A percentile compares a stretch with the other conserved stretches of the same genome.
These are phyloP conservation scores for Colletes latitarsis DNA, from an alignment of 1,140 invertebrate genomes.

Conservation along the genomic window DNA sequence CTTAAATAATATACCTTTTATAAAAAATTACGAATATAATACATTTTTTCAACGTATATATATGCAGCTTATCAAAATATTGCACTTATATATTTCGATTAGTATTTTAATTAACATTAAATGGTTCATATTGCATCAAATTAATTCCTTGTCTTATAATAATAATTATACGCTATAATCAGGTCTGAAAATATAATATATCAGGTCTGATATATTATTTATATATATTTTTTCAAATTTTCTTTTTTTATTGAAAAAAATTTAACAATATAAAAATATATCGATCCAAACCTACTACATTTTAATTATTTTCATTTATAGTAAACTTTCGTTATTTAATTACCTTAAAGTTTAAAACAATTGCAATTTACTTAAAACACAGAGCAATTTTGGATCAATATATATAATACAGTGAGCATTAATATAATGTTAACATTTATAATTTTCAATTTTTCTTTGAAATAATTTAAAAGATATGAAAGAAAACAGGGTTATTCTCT, in stretches of 20 bases:
- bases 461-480: too few species aligned
- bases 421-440: too few species aligned
- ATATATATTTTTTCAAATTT: constrained; percentile 7
- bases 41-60: background rate
- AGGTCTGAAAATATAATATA: too few species aligned
- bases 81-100: constrained; percentile 3
- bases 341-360: background rate
- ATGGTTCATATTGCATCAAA: background rate
- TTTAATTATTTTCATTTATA: background rate
- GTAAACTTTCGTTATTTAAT: background rate
- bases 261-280: constrained; percentile 12
- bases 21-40: background rate
- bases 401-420: constrained; percentile 1
- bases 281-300: constrained; percentile 17
- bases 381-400: constrained; percentile 13
- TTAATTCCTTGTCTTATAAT: too few species aligned
- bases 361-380: background rate
- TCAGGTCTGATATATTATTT: background rate
- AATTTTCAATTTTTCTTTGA: too few species aligned
- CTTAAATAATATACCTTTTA: background rate
- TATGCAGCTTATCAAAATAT: background rate
- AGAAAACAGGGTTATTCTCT: too few species aligned
- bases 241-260: background rate
- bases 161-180: too few species aligned
- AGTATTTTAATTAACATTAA: background rate